Evolutionary conservation across 2,113 vertebrate species (phyloP).

Genomic region (Calidris pugnax): DNA sequence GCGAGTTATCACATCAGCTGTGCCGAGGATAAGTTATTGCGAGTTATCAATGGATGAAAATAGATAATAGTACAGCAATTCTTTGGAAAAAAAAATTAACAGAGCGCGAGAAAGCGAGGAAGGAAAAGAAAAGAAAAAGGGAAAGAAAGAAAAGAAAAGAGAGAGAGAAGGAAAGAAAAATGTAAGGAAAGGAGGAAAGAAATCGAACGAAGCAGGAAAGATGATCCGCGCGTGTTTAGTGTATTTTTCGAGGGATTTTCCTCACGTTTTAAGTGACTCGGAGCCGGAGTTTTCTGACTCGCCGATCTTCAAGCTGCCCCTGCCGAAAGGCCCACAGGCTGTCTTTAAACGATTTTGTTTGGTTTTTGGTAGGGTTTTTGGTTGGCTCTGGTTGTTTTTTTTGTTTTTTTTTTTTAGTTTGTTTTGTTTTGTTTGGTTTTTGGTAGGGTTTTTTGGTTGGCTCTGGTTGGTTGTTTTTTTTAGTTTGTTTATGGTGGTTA

Average conservation of each 20-base stretch:
- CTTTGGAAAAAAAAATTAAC: background rate
- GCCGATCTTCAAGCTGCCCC: background rate
- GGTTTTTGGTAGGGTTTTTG: background rate
- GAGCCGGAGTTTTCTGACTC: background rate
- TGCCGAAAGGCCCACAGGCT: background rate
- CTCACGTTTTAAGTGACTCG: background rate
- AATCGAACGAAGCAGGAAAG: background rate
- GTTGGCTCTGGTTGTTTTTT: too few species aligned
- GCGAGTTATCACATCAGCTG: background rate
- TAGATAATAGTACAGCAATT: background rate
- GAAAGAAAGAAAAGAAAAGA: background rate
- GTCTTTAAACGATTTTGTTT: background rate
- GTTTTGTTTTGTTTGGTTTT: background rate
- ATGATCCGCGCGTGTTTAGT: accelerated
- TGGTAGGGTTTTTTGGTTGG: too few species aligned
- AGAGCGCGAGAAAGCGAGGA: background rate
- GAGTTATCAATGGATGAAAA: background rate
- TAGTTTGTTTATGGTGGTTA: too few species aligned
- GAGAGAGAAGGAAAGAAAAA: background rate
- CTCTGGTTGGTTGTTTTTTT: too few species aligned
- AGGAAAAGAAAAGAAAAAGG: too few species aligned
- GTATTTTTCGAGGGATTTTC: background rate
- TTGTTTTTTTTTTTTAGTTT: background rate
- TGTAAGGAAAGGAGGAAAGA: background rate
- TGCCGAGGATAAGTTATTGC: background rate